These are phyloP conservation scores for Papilio aristodemus DNA, from an alignment of 1,140 invertebrate species.

Conservation along the genomic window DNA sequence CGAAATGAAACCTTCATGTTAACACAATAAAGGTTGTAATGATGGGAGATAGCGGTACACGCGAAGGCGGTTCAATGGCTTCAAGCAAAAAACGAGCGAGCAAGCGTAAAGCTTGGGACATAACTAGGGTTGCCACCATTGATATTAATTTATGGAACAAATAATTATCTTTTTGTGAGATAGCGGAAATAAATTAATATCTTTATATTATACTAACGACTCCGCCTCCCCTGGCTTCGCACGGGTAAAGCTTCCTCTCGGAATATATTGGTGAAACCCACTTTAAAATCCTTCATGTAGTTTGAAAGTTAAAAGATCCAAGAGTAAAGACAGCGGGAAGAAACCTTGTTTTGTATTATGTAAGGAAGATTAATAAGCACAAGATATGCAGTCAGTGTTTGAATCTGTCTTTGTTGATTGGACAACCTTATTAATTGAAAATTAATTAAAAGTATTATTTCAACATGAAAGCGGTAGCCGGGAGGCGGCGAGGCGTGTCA, in stretches of 20 bases:
- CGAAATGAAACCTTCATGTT: neutral
- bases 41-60: neutral
- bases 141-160: neutral
- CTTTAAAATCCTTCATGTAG: too few species aligned
- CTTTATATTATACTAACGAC: too few species aligned
- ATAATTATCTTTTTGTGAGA: neutral
- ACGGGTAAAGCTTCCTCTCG: too few species aligned
- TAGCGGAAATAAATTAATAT: too few species aligned
- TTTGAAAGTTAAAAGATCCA: too few species aligned
- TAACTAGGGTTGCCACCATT: neutral
- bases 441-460: constrained; percentile 3
- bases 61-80: constrained; percentile 33
- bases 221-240: too few species aligned
- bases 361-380: too few species aligned
- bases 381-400: too few species aligned
- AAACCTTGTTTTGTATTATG: too few species aligned
- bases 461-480: neutral
- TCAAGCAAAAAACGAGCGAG: constrained; percentile 32
- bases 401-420: neutral
- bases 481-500: neutral
- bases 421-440: constrained; percentile 1
- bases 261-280: too few species aligned
- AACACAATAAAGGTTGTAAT: neutral
- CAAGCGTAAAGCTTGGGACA: constrained; percentile 19
- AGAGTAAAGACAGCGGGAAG: too few species aligned